A percentile compares a stretch with the other conserved stretches of the same genome.
Evolutionary conservation across 2,113 vertebrate genomes (phyloP).

Genomic region (Nymphicus hollandicus): DNA sequence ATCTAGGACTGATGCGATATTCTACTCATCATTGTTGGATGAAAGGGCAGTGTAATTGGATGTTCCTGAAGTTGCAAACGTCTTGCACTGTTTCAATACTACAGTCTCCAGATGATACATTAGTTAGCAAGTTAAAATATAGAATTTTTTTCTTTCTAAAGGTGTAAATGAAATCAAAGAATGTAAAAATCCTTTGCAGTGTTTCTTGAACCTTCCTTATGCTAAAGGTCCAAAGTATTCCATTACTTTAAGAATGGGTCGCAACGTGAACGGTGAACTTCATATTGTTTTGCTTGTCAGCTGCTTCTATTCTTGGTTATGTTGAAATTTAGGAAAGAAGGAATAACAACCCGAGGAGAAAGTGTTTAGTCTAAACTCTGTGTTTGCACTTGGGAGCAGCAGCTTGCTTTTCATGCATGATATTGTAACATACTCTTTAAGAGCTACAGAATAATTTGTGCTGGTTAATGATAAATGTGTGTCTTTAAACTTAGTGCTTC

Average conservation of each 20-base stretch:
- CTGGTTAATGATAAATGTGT: slow-evolving; percentile 42
- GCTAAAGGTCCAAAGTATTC: slow-evolving; percentile 73
- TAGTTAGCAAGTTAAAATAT: neutral
- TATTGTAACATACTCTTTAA: neutral
- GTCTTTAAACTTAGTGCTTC: slow-evolving; percentile 67
- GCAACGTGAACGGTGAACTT: neutral
- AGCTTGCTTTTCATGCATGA: slow-evolving; percentile 56
- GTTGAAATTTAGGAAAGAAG: neutral
- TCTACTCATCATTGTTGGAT: slow-evolving; percentile 47
- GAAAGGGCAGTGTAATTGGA: neutral
- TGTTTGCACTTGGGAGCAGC: slow-evolving; percentile 18
- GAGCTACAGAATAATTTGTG: slow-evolving; percentile 12
- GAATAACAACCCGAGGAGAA: neutral
- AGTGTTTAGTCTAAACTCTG: neutral
- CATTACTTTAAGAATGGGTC: neutral
- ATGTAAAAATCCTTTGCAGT: slow-evolving; percentile 64
- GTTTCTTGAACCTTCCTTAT: slow-evolving; percentile 41
- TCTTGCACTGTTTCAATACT: slow-evolving; percentile 39
- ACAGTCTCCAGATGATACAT: slow-evolving; percentile 22
- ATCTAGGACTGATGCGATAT: slow-evolving; percentile 60
- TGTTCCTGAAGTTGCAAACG: neutral
- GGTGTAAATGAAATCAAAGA: slow-evolving; percentile 70
- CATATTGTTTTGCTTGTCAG: neutral
- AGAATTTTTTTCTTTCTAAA: slow-evolving; percentile 48
- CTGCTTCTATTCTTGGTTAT: neutral